Evolutionary conservation across 1,140 invertebrate genomes (phyloP), one percentile per base, ranked within the genome.

Genomic region (Stratiolaelaps scimitus): DNA sequence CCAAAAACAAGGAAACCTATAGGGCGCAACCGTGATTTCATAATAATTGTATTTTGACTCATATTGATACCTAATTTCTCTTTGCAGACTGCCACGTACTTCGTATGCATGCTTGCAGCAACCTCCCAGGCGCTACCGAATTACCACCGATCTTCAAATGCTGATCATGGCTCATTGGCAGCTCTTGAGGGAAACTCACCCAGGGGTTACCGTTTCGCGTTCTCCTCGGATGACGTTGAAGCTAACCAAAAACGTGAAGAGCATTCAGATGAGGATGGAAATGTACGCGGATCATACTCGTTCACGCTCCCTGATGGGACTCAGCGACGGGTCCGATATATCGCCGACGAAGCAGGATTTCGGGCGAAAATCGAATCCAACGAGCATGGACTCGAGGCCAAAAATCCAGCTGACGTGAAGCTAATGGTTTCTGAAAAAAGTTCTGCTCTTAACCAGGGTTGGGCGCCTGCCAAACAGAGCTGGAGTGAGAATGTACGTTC

Each of bases 291-390:
- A 26, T 56, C 43, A 28, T 70, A 70, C 43, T 60, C 23, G 13
- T 60, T 60, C 53, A 34, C 26, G 26, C 53, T 60, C 23, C 53
- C 53, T 15, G 15, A 60, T 0, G 53, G 53, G 2, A 60, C 53
- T 29, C n/a, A 60, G 15, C 67, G 69, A 23, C 34, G 67, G 26
- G 69, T 70, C n/a, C 19, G 66, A 20, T 70, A 70, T 45, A 47
- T 70, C 66, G 69, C 69, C 26, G 69, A 69, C 48, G 60, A 44
- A 13, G 66, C 34, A 23, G 67, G 67, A 68, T 68, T 68, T 45
- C 40, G 65, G 10, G 67, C 65, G 29, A 60, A 67, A 19, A 66
- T 68, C 19, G 13, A 68, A 13, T 67, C 67, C 6, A 68, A 68
- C 44, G 67, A 68, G 40, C 26, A 43, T 15, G 67, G 67, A 1